These are phyloP conservation scores for Diadema setosum DNA, from an alignment of 35 echinoderm and acorn worm species.

Conservation along the genomic window DNA sequence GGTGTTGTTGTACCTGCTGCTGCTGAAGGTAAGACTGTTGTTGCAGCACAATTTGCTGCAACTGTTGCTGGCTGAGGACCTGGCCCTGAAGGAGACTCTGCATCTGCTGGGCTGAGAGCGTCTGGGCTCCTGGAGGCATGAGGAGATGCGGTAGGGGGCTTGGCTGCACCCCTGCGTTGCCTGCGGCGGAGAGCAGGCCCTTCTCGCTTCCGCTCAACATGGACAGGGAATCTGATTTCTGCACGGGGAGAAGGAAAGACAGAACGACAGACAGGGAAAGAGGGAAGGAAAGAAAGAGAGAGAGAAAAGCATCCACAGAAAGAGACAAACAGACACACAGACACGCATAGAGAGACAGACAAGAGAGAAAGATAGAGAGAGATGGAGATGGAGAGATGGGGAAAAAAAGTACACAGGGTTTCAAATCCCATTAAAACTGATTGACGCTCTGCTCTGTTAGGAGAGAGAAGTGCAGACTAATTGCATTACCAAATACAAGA, in stretches of 20 bases:
- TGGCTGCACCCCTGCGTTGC: background rate
- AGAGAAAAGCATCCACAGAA: no score
- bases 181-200: background rate
- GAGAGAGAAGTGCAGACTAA: no score
- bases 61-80: conserved; percentile 57
- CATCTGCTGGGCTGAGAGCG: conserved; percentile 46
- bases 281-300: no score
- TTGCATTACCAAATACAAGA: no score
- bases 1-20: conserved; percentile 69
- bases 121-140: conserved; percentile 16
- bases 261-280: background rate
- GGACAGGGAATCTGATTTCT: conserved; percentile 1
- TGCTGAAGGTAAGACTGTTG: conserved; percentile 56
- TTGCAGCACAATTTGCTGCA: conserved; percentile 50
- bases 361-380: no score
- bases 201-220: conserved; percentile 16
- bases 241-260: background rate
- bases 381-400: no score
- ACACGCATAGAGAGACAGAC: no score
- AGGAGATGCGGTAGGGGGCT: conserved; percentile 20
- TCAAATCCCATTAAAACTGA: no score
- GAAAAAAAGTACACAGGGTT: no score
- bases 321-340: no score
- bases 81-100: conserved; percentile 54
- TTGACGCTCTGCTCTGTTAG: no score